Evolutionary conservation across 2,113 vertebrate species (phyloP).

Genomic region (Prunella himalayana): DNA sequence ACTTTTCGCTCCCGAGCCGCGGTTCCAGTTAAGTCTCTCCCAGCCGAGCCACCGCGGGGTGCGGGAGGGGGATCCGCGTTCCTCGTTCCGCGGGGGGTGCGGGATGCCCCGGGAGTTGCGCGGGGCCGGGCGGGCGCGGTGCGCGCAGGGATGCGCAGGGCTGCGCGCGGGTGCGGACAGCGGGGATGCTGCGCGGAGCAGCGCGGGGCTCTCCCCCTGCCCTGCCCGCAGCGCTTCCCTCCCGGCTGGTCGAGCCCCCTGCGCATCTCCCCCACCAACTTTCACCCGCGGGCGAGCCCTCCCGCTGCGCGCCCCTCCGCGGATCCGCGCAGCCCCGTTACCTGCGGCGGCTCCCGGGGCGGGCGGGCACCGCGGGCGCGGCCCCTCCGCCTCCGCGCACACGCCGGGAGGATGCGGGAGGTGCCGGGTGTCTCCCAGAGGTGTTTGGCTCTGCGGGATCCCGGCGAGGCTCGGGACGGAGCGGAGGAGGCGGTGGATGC

Average conservation of each 20-base stretch:
- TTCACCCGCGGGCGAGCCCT: neutral
- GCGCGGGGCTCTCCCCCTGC: neutral
- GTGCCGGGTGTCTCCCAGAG: neutral
- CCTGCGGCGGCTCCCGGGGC: neutral
- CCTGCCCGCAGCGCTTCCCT: neutral
- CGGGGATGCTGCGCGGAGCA: neutral
- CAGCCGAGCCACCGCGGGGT: neutral
- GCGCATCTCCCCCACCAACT: neutral
- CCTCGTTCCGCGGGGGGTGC: neutral
- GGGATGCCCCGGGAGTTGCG: neutral
- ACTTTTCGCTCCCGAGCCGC: neutral
- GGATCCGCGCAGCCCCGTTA: neutral
- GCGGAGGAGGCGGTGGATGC: neutral
- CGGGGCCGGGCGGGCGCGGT: neutral
- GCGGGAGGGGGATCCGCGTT: neutral
- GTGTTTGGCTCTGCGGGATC: neutral
- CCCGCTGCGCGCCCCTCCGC: neutral
- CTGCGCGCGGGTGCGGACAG: neutral
- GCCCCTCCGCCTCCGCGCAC: neutral
- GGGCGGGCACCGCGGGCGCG: neutral
- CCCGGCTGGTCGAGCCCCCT: neutral
- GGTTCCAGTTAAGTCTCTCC: slow-evolving; percentile 17
- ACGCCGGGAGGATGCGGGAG: neutral
- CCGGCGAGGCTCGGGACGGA: neutral
- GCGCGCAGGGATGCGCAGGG: neutral